phyloP scores from a whole-genome alignment of 2,797 vertebrate species.

The Labeo calbasu region DNA sequence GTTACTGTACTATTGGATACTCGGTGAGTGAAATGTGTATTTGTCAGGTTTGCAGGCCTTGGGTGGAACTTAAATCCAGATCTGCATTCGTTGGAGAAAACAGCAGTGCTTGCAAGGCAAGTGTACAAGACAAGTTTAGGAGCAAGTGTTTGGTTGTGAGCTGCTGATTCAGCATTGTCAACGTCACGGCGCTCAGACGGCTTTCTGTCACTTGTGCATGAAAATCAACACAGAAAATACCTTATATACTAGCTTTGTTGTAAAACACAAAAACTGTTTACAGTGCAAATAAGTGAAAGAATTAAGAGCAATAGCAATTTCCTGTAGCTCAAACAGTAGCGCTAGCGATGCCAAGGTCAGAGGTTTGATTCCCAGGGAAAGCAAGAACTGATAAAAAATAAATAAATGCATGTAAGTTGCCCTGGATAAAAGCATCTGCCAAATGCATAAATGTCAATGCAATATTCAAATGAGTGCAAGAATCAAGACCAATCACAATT shows the following conservation, averaged over 20 bases:
- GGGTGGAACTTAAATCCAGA: not conserved
- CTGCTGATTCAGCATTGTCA: not conserved
- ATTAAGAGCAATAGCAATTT: not conserved
- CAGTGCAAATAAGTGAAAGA: not conserved
- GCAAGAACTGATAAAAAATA: not conserved
- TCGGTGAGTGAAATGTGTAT: not conserved
- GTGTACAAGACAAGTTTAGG: not conserved
- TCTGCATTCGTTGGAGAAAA: conserved; percentile 4
- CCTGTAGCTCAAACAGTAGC: not conserved
- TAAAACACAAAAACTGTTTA: not conserved
- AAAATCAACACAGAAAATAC: not conserved
- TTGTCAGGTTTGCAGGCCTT: not conserved
- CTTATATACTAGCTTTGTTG: not conserved
- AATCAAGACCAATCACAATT: not conserved
- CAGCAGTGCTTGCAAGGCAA: not conserved
- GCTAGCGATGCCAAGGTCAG: not conserved
- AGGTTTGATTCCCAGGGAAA: not conserved
- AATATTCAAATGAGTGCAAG: not conserved
- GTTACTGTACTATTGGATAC: not conserved
- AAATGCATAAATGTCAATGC: too few species aligned
- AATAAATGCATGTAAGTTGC: not conserved
- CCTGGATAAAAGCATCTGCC: not conserved
- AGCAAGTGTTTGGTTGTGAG: not conserved
- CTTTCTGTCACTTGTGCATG: not conserved
- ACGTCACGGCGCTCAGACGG: not conserved